Conservation (phyloP, 2,113 vertebrate species). For the Nasalis larvatus region DNA sequence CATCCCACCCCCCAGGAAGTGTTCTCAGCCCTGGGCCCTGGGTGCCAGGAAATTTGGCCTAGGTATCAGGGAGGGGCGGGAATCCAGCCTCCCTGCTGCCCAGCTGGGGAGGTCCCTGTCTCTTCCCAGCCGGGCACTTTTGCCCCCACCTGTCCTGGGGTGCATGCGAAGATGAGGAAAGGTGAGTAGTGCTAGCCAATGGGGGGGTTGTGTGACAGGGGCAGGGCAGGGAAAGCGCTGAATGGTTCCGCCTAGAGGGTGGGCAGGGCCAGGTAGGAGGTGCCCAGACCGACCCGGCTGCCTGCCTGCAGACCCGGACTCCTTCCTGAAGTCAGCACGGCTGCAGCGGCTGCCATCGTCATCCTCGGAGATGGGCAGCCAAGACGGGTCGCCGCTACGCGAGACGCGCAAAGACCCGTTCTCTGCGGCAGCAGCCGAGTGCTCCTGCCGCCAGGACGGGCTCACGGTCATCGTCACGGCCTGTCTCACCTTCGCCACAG, state of each 20-base stretch:
- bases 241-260: neutral
- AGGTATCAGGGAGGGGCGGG: neutral
- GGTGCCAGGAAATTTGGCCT: neutral
- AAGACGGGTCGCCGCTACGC: constrained; percentile 89
- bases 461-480: constrained; percentile 97
- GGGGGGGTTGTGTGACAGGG: neutral
- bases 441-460: constrained; percentile 94
- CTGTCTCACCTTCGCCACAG: constrained; percentile 96
- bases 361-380: constrained; percentile 94
- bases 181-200: neutral
- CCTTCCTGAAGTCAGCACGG: constrained; percentile 94
- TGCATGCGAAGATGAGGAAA: neutral
- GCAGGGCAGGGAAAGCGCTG: rapidly evolving
- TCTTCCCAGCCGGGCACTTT: neutral
- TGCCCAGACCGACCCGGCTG: neutral
- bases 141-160: neutral
- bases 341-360: constrained; percentile 97
- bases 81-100: neutral
- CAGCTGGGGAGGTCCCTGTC: neutral
- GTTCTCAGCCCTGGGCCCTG: neutral
- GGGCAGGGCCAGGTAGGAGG: neutral
- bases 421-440: constrained; percentile 89
- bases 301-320: constrained; percentile 92
- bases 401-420: constrained; percentile 96
- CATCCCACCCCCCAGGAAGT: neutral